Evolutionary conservation across 2,888 invertebrate genomes (phyloP), one percentile per base, ranked within the genome.

Genomic region (Autographa gamma): DNA sequence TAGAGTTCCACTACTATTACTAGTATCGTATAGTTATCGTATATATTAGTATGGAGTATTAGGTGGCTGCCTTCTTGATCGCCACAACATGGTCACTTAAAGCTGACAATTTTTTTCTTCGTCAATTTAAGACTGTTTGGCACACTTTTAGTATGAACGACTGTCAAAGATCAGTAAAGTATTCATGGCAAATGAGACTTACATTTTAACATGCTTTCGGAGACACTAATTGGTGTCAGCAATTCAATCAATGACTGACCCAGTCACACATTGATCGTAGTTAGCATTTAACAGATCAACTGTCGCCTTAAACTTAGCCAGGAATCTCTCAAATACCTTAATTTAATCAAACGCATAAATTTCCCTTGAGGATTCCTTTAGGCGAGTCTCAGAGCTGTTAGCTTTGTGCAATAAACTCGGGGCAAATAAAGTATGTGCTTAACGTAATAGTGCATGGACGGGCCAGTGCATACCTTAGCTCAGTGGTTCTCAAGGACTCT

Each of bases 391-490:
- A 25, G 48, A 66, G 41, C 48, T 63, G 72, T 71, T 72, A 62
- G 62, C 77, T 75, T 67, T 63, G 71, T 71, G 59, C 70, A 73
- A 71, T 76, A 74, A 78, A 80, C 74, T 66, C 61, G 56, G 62
- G 58, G 61, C 66, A 72, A 77, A 76, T 78, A 81, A 81, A 82
- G 69, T 78, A 63, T 64, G 62, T 67, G 62, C 73, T 76, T 75
- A 80, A 75, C 67, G 62, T 76, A 69, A 71, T 71, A 66, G 65
- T 67, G 66, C 69, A 69, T 63, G 67, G 71, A 61, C 66, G 43
- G 66, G 66, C 41, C 64, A 73, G 69, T 66, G 63, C 69, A 66
- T 71, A 60, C 59, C 41, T 71, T 52, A n/a, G 61, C 9, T 38
- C 52, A 25, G 59, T 16, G 73, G 11, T 58, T 74, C 41, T 60